Base-by-base conservation (phyloP, 2,113 vertebrate species). In the Ophthalmotilapia sp. region DNA sequence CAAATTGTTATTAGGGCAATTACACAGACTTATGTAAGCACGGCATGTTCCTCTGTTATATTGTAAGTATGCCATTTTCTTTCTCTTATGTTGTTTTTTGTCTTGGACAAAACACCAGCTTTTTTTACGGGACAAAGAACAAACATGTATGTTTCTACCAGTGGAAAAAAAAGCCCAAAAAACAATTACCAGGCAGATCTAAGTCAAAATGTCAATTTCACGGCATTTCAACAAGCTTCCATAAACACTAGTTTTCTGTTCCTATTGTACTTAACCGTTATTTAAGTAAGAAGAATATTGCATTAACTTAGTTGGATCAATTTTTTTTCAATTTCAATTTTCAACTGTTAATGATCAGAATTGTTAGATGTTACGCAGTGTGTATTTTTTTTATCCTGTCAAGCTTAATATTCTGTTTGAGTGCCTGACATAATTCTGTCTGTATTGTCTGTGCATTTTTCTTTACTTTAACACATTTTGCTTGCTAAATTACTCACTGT, bases 401-500 rank as follows among this genome's bases (percentile, higher is more conserved):
- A 73, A 47, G 8, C 40, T 73, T 47, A 45, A 15, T 73, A 73
- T 73, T 73, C 9, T 45, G 13, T 49, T 77, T 77, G 70, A 47
- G 9, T 75, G 14, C 13, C 0, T 29, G 15, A 31, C 2, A 49
- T 40, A 75, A 29, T n/a, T 77, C 26, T 31, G 4, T 73, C 14
- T 11, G 15, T 13, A 49, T 31, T 13, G 45, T 31, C 26, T n/a
- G 45, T 77, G 0, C 26, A 33, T 8, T 51, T 51, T 77, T 31
- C 17, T 77, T 49, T 12, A n/a, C 29, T 77, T 77, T 51, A 33
- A 33, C 26, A 51, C 17, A 45, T 47, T 47, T 73, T 45, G 2
- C 9, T 51, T 51, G 73, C 70, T 49, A 77, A 77, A 77, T 77
- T 8, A 77, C 26, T 77, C 45, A 51, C 29, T 77, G 29, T 77